Conservation (phyloP, 2,888 invertebrate species). For the Myopa tessellatipennis region DNA sequence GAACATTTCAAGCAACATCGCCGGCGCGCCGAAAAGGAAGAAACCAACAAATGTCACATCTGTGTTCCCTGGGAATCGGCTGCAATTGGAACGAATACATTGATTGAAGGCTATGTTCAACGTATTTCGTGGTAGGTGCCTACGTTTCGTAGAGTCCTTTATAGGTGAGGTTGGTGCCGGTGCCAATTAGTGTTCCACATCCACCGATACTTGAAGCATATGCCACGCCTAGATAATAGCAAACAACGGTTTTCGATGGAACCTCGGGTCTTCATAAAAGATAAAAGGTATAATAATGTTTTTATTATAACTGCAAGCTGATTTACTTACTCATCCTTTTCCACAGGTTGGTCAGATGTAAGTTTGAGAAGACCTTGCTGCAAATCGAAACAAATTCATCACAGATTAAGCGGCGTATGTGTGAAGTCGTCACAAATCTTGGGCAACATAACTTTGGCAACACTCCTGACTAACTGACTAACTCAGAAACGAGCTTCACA, state of each 20-base stretch:
- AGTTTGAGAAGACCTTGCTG: slow-evolving; percentile 40
- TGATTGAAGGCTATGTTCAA: background rate
- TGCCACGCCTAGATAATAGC: slow-evolving; percentile 79
- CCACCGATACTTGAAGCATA: slow-evolving; percentile 80
- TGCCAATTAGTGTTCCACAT: slow-evolving; percentile 78
- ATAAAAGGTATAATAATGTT: background rate
- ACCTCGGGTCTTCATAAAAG: slow-evolving; percentile 47
- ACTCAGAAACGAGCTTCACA: too few species aligned
- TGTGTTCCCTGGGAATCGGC: slow-evolving; percentile 47
- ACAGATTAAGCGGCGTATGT: background rate
- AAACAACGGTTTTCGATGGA: slow-evolving; percentile 77
- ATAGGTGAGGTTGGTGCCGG: slow-evolving; percentile 81
- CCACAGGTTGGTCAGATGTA: background rate
- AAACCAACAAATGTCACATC: slow-evolving; percentile 47
- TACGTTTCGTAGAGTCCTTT: slow-evolving; percentile 77
- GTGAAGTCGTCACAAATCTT: too few species aligned
- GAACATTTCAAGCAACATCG: slow-evolving; percentile 41
- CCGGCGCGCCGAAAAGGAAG: slow-evolving; percentile 44
- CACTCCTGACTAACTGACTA: too few species aligned
- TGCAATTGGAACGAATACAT: slow-evolving; percentile 49
- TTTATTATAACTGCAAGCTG: background rate
- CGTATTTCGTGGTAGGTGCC: background rate
- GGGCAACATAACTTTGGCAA: too few species aligned
- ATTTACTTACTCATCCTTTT: slow-evolving; percentile 29
- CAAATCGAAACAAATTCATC: background rate